Evolutionary conservation across 2,797 vertebrate species (phyloP).

Genomic region (Labeo calbasu): DNA sequence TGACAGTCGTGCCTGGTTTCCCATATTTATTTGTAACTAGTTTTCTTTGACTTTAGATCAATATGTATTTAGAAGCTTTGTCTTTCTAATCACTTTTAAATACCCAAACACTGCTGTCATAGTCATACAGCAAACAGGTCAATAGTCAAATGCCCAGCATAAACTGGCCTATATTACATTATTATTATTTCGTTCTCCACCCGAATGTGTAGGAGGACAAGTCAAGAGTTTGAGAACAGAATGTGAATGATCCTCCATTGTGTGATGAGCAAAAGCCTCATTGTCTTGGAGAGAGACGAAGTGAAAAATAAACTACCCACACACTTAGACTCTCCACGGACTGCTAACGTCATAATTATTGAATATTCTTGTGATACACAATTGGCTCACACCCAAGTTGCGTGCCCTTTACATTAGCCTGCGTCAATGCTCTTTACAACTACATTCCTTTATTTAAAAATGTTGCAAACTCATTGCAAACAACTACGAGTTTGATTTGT

Average conservation of each 20-base stretch:
- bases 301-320: slow-evolving; percentile 52
- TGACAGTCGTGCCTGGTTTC: neutral
- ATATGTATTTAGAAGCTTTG: neutral
- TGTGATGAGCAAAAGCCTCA: slow-evolving; percentile 47
- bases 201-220: slow-evolving; percentile 43
- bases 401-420: slow-evolving; percentile 39
- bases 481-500: slow-evolving; percentile 16
- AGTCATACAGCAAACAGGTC: slow-evolving; percentile 4
- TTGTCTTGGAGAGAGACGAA: slow-evolving; percentile 39
- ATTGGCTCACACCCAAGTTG: neutral
- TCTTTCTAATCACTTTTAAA: neutral
- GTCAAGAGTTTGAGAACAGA: slow-evolving; percentile 52
- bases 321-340: slow-evolving; percentile 32
- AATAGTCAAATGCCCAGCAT: neutral
- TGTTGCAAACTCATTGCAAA: no score
- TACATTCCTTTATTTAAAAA: neutral
- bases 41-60: neutral
- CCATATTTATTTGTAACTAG: neutral
- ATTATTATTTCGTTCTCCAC: neutral
- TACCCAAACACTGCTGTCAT: neutral
- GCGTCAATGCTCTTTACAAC: slow-evolving; percentile 20
- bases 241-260: slow-evolving; percentile 57
- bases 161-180: neutral
- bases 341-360: slow-evolving; percentile 40
- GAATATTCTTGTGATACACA: slow-evolving; percentile 41